Conservation (phyloP, 1,140 invertebrate species). For the Monochamus saltuarius region DNA sequence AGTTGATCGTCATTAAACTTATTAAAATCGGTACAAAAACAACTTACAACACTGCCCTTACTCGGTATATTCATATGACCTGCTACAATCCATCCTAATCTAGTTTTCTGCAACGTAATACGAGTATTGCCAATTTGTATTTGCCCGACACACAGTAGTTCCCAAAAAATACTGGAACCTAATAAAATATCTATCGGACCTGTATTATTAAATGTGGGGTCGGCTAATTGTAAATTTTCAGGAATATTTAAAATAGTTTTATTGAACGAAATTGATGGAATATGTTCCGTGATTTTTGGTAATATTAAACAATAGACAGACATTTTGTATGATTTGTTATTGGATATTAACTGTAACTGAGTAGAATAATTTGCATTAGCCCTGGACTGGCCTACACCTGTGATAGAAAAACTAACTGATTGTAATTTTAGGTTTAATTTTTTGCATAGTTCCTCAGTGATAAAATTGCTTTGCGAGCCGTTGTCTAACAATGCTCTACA, state of each 20-base stretch:
- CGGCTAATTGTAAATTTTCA: background rate
- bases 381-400: constrained; percentile 3
- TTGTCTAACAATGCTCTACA: constrained; percentile 17
- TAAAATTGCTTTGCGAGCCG: constrained; percentile 25
- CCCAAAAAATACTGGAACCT: constrained; percentile 2
- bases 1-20: background rate
- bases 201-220: constrained; percentile 1
- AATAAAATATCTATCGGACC: constrained; percentile 5
- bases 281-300: background rate
- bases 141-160: background rate
- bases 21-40: background rate
- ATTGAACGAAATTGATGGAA: constrained; percentile 4
- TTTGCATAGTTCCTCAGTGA: constrained; percentile 9
- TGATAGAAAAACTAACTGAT: constrained; percentile 15
- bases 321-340: constrained; percentile 2
- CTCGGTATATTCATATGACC: background rate
- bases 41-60: background rate
- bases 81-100: background rate
- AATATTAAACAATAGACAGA: background rate
- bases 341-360: constrained; percentile 3
- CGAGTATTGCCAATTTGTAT: background rate
- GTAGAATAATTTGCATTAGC: constrained; percentile 1
- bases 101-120: constrained; percentile 8
- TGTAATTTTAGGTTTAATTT: constrained; percentile 8
- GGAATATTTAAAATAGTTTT: constrained; percentile 1